Evolutionary conservation across 2,888 invertebrate genomes (phyloP).

Genomic region (Halocaridina rubra): DNA sequence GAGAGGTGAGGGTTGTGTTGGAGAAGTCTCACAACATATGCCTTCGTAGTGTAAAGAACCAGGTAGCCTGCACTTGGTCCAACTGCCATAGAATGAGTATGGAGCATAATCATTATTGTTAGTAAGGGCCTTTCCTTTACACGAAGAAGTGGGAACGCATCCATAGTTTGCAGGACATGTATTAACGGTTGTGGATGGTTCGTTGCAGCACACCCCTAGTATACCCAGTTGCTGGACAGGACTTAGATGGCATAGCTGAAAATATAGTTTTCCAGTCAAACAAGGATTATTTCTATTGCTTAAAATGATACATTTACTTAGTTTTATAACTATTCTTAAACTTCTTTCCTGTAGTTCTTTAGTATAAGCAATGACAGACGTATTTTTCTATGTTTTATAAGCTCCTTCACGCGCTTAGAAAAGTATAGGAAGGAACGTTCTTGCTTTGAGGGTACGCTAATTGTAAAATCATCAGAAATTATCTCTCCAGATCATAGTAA

Average conservation of each 20-base stretch:
- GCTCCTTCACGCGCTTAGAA: no score
- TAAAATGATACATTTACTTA: no score
- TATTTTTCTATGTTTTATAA: no score
- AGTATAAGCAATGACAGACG: background rate
- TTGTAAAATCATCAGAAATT: no score
- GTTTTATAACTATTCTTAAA: no score
- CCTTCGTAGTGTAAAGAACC: background rate
- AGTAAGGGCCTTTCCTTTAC: background rate
- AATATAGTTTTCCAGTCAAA: background rate
- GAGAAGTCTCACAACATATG: background rate
- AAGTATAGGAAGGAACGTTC: no score
- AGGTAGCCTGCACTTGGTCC: background rate
- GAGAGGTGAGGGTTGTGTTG: no score
- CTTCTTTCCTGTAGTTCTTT: background rate
- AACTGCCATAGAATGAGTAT: background rate
- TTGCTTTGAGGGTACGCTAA: no score
- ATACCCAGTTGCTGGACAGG: no score
- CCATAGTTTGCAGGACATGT: background rate
- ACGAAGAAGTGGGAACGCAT: background rate
- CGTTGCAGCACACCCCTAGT: background rate
- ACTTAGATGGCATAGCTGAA: background rate
- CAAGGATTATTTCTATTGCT: background rate
- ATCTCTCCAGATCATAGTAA: no score
- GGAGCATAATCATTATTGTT: background rate
- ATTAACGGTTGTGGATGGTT: background rate